These are phyloP conservation scores for Petrolisthes cinctipes DNA, from an alignment of 2,888 invertebrate genomes.

Conservation along the genomic window DNA sequence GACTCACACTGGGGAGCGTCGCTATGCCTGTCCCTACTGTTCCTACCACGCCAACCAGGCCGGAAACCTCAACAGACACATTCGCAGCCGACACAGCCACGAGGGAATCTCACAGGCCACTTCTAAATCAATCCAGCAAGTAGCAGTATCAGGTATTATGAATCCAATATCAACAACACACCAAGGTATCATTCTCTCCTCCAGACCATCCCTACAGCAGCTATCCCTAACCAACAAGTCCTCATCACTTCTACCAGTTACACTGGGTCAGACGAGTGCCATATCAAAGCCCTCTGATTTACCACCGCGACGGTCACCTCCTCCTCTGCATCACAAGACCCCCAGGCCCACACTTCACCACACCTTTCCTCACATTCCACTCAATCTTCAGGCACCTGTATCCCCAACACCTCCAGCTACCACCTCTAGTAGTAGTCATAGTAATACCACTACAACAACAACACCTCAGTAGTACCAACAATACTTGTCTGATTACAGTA, in stretches of 20 bases:
- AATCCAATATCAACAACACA: conserved; percentile 11
- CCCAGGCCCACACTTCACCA: background rate
- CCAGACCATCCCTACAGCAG: conserved; percentile 11
- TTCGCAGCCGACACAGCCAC: conserved; percentile 38
- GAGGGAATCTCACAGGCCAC: background rate
- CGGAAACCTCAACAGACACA: conserved; percentile 59
- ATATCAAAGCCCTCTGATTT: background rate
- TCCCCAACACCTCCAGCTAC: background rate
- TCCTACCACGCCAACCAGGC: conserved; percentile 60
- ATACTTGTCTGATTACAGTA: too few relatives aligned
- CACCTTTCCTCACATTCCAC: background rate
- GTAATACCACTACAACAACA: background rate
- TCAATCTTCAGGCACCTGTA: background rate
- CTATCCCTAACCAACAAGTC: conserved; percentile 20
- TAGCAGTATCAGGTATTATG: background rate
- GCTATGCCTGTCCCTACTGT: conserved; percentile 57
- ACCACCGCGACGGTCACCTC: background rate
- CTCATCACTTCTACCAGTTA: background rate
- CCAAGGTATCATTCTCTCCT: conserved; percentile 7
- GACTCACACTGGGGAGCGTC: conserved; percentile 60
- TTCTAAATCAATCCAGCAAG: background rate
- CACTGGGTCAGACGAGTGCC: background rate
- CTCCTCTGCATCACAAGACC: background rate
- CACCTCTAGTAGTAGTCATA: background rate
- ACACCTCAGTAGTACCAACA: background rate